Evolutionary conservation across 2,113 vertebrate species (phyloP).

Genomic region (Melanocharis versteri): DNA sequence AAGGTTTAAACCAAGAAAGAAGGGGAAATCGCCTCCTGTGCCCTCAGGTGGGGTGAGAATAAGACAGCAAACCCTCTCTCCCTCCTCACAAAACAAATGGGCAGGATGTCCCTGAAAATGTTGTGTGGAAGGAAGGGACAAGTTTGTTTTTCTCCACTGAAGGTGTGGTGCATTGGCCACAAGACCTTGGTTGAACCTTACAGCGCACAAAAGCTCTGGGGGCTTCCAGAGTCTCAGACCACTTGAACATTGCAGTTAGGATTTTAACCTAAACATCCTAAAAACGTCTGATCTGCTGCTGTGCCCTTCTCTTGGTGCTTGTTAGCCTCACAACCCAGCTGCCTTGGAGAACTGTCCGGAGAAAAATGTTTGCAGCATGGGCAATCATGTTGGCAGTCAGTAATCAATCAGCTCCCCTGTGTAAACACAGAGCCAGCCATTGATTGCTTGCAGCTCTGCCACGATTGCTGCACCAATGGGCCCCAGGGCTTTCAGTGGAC

Average conservation of each 20-base stretch:
- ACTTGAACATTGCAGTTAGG: accelerated
- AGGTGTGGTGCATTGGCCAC: accelerated
- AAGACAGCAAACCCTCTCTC: background rate
- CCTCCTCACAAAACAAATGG: background rate
- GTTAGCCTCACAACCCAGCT: background rate
- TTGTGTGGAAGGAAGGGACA: accelerated
- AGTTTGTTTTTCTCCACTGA: accelerated
- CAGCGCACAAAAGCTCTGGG: background rate
- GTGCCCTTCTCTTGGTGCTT: background rate
- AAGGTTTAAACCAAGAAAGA: background rate
- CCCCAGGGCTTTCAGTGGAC: background rate
- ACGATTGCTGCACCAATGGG: background rate
- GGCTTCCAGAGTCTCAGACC: background rate
- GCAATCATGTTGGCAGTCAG: background rate
- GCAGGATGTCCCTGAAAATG: background rate
- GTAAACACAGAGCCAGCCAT: background rate
- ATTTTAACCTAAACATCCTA: background rate
- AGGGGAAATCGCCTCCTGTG: background rate
- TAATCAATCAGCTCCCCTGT: conserved; percentile 11
- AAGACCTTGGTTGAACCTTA: background rate
- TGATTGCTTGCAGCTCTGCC: conserved; percentile 8
- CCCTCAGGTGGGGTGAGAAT: background rate
- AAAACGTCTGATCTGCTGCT: background rate
- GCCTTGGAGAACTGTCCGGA: background rate
- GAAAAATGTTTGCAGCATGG: background rate